Evolutionary conservation across 2,113 vertebrate species (phyloP).

Genomic region (Anarhynchus alexandrinus): DNA sequence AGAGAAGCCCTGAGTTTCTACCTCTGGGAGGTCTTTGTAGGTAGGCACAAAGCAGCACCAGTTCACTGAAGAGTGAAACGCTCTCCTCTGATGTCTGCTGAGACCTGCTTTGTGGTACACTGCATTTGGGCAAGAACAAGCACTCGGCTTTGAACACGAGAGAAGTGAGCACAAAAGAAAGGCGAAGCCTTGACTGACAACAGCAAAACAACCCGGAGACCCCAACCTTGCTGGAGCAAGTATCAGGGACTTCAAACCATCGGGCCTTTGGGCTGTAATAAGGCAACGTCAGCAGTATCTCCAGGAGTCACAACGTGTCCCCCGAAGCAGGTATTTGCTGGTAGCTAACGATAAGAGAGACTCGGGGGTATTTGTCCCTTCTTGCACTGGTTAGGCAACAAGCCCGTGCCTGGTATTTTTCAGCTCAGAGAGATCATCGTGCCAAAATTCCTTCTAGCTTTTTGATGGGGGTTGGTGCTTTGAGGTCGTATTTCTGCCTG

Average conservation of each 20-base stretch:
- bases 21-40: neutral
- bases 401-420: neutral
- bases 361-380: neutral
- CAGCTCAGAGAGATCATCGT: neutral
- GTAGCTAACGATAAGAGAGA: neutral
- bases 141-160: neutral
- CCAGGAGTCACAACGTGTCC: neutral
- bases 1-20: neutral
- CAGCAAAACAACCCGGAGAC: neutral
- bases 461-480: neutral
- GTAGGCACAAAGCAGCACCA: neutral
- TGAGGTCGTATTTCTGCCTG: slow-evolving; percentile 18
- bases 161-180: neutral
- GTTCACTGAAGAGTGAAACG: neutral
- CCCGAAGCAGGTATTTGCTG: neutral
- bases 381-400: neutral
- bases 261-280: neutral
- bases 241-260: neutral
- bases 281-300: neutral
- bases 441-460: neutral
- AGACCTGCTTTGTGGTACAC: neutral
- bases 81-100: neutral
- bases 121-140: neutral
- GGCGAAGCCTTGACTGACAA: neutral
- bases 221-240: neutral